Evolutionary conservation across 35 echinoderm and acorn worm species (phyloP), one percentile per base, ranked within the genome.

Genomic region (Diadema setosum): DNA sequence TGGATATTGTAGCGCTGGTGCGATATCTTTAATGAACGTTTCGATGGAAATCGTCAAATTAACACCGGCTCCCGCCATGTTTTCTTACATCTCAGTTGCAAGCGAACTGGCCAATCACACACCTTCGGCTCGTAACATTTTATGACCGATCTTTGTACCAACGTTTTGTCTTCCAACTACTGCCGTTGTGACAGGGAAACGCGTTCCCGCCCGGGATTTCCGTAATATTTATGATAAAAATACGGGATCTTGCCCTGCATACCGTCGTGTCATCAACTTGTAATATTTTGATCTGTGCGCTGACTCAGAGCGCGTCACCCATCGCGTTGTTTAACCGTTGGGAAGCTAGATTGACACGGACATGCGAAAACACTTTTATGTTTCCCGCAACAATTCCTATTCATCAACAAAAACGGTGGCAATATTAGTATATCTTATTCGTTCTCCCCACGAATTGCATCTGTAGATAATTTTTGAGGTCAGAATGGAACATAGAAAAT

Each of bases 201-300:
- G 37, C 30, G 17, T 34, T 34, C 63, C 63, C 4, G 63, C 27
- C 27, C 37, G 63, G 63, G 63, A 67, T 67, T 67, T 67, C 37
- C 27, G 16, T 26, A 67, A 34, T 33, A 67, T 67, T 67, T 67
- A 67, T 14, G 63, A 34, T 67, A 67, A 67, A 67, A 67, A 67
- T 67, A 67, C 3, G 63, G 63, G 63, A 67, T 65, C 29, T 32
- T 25, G 25, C 15, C 7, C 26, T 33, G 21, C 61, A 65, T 67
- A 14, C 63, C 63, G 4, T 1, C 26, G 63, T 67, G 63, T 67
- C 63, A 67, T 67, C 63, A 67, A 67, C 63, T 67, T 67, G 63
- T 67, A 67, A 67, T 67, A 67, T 67, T 67, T 67, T 67, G 63
- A 67, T 67, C 63, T 34, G 27, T 67, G 63, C 63, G 63, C 63